These are phyloP conservation scores for Dermatemys mawii DNA, from an alignment of 2,113 vertebrate genomes.

Conservation along the genomic window DNA sequence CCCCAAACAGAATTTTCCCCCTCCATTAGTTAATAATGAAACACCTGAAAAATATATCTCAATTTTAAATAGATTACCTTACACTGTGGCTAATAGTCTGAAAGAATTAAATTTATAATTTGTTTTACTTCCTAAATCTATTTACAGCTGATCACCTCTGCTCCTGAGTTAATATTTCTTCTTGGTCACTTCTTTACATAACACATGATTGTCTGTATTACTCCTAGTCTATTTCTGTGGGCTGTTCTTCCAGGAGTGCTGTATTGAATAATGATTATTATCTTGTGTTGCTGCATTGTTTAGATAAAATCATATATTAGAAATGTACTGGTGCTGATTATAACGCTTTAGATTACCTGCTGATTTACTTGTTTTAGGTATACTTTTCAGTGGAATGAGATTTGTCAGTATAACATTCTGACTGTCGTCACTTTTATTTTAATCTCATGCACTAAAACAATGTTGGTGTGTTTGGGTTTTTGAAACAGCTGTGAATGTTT, in stretches of 20 bases:
- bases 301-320: background rate
- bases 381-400: no score
- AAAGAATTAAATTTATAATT: background rate
- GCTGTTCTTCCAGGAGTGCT: background rate
- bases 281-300: background rate
- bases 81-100: background rate
- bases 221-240: background rate
- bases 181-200: background rate
- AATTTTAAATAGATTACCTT: background rate
- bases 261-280: background rate
- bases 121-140: background rate
- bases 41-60: fast-evolving
- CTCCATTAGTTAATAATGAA: background rate
- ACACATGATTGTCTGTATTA: background rate
- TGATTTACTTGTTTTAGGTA: no score
- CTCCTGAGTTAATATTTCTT: slow-evolving; percentile 6
- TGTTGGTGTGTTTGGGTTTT: no score
- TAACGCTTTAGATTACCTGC: no score
- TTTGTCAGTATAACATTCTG: no score
- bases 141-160: background rate
- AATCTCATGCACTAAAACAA: no score
- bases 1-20: fast-evolving
- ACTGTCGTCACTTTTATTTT: no score
- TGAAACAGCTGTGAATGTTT: no score
- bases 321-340: background rate